Base-by-base conservation (phyloP, 2,797 vertebrate species). In the Myotis findleyi region DNA sequence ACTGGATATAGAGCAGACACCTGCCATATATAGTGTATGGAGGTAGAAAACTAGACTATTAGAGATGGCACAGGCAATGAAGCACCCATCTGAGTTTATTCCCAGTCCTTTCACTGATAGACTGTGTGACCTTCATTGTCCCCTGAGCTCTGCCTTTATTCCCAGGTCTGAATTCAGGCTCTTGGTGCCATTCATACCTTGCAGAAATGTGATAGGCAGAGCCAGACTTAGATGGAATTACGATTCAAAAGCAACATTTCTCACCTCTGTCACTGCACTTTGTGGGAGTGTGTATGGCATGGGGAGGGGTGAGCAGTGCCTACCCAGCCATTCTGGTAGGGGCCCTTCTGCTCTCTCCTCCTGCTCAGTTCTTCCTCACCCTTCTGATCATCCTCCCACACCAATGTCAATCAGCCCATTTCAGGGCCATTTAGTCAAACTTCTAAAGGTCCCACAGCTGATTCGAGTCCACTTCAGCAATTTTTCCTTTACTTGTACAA, bases 1-100 rank as follows among this genome's bases (percentile, higher is more conserved):
- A 53, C 69, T 59, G 18, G 92, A 64, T 73, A 44, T 73, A 68
- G 73, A 90, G 41, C 93, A 96, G 93, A 93, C 87, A 93, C 75
- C 77, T 96, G 81, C 94, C 81, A 12, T 20, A 51, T 44, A 41
- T 38, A 87, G 64, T 81, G 62, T 21, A 23, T 21, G 14, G 82
- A 88, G 36, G 87, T 76, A 66, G 87, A 53, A 89, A 62, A 44
- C 8, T 21, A n/a, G 33, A 57, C 44, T 23, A 0, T 77, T 41
- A 23, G 25, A 87, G 55, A 86, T 6, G 6, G 33, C 86, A 20
- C 33, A 6, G 59, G 36, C 55, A 36, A 11, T 1, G 3, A 75
- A 14, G 33, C 86, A 25, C 27, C 8, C 0, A 1, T 47, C 51
- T 51, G 16, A 53, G 53, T 44, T 59, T n/a, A 44, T 57, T 53